Conservation (phyloP, 2,888 invertebrate genomes). For the Cosmia trapezina region DNA sequence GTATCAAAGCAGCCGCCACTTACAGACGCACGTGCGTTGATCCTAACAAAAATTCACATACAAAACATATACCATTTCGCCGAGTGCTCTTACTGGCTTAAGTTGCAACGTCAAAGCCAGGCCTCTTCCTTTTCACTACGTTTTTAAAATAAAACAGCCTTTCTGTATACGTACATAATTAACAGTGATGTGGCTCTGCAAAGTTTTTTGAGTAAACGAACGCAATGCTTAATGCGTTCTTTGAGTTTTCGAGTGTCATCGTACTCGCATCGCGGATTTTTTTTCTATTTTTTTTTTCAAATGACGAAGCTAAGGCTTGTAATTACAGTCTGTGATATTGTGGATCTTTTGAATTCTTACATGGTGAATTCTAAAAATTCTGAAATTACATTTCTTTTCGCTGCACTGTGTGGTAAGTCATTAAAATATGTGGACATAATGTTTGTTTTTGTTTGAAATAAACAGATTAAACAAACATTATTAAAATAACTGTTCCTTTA, state of each 20-base stretch:
- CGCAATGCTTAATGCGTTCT: conserved; percentile 78
- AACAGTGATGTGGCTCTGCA: conserved; percentile 79
- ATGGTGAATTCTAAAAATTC: conserved; percentile 1
- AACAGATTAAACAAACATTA: neutral
- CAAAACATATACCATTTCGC: conserved; percentile 79
- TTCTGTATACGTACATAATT: conserved; percentile 82
- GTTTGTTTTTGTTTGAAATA: neutral
- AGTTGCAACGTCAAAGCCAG: conserved; percentile 84
- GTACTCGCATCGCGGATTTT: conserved; percentile 36
- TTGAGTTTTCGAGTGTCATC: conserved; percentile 72
- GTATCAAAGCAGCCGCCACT: conserved; percentile 71
- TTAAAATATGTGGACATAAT: conserved; percentile 21
- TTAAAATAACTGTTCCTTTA: conserved; percentile 9
- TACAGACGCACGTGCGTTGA: conserved; percentile 69
- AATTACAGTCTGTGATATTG: conserved; percentile 31
- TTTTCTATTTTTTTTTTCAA: conserved; percentile 39
- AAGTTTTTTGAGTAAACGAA: conserved; percentile 79
- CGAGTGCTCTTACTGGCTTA: conserved; percentile 76
- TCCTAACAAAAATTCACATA: conserved; percentile 66
- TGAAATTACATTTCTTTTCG: neutral
- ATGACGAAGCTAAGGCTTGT: conserved; percentile 34
- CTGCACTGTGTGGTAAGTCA: conserved; percentile 27
- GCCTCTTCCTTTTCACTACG: conserved; percentile 87
- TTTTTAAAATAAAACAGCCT: conserved; percentile 78
- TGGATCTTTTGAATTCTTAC: conserved; percentile 26